Conservation (phyloP, 2,113 vertebrate genomes). For the Phaethornis superciliosus region DNA sequence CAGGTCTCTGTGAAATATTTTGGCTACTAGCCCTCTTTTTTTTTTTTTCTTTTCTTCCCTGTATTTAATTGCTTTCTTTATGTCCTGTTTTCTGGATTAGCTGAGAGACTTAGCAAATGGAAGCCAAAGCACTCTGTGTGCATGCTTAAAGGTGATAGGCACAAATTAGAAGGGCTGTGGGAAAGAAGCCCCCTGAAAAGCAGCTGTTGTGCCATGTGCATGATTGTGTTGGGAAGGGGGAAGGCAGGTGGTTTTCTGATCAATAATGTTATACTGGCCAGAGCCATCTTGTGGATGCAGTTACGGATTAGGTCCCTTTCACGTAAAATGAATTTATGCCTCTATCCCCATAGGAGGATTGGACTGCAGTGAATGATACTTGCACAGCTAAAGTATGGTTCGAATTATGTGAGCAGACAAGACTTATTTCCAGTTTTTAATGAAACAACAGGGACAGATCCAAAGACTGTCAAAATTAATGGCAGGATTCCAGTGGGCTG, state of each 20-base stretch:
- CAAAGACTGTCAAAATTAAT: constrained; percentile 21
- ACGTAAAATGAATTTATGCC: constrained; percentile 43
- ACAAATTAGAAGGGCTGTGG: constrained; percentile 59
- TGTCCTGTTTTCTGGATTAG: constrained; percentile 27
- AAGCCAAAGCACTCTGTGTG: constrained; percentile 36
- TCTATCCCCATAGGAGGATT: not conserved
- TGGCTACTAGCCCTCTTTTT: not conserved
- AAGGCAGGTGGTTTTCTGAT: constrained; percentile 61
- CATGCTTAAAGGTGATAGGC: constrained; percentile 31
- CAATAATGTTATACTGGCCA: constrained; percentile 12
- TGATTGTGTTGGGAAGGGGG: not conserved
- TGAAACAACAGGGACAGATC: constrained; percentile 25
- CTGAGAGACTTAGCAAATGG: not conserved
- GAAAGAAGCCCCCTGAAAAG: not conserved
- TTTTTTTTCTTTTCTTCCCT: not conserved
- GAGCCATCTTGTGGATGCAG: not conserved
- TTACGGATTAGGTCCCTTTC: constrained; percentile 39
- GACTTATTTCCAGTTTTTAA: constrained; percentile 57
- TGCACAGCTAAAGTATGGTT: constrained; percentile 47
- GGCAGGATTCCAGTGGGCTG: not conserved
- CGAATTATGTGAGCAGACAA: constrained; percentile 43
- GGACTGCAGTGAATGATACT: constrained; percentile 24
- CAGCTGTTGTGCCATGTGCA: constrained; percentile 61
- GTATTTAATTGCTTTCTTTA: not conserved
- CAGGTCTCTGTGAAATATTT: not conserved